Conservation (phyloP, 2,888 invertebrate genomes). For the Cephus nigrinus region DNA sequence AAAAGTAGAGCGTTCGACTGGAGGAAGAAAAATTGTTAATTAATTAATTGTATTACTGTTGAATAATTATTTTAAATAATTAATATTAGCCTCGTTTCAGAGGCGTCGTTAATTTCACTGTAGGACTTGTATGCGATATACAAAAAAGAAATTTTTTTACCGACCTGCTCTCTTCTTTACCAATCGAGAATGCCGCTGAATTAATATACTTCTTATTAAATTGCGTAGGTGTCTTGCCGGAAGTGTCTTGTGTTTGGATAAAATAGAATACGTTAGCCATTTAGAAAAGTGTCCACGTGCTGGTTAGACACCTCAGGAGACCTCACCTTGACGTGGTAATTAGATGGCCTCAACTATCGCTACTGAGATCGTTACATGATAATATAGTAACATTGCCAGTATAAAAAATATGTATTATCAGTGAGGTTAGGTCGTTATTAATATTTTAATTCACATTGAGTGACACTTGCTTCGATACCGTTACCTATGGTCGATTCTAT, state of each 20-base stretch:
- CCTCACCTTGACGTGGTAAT: background rate
- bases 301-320: background rate
- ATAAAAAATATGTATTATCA: background rate
- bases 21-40: no score
- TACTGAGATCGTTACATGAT: background rate
- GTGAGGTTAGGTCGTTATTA: background rate
- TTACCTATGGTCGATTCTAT: background rate
- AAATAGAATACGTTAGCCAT: background rate
- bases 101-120: background rate
- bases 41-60: no score
- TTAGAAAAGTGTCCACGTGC: background rate
- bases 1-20: no score
- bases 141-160: background rate
- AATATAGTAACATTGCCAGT: background rate
- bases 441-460: background rate
- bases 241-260: background rate
- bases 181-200: background rate
- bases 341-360: background rate
- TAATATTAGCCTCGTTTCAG: background rate
- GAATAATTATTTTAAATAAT: no score
- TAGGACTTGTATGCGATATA: background rate
- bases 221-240: background rate
- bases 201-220: background rate
- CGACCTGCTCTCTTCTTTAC: background rate
- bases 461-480: background rate